Evolutionary conservation across 2,888 invertebrate species (phyloP), one percentile per base, ranked within the genome.

Genomic region (Pardosa pseudoannulata): DNA sequence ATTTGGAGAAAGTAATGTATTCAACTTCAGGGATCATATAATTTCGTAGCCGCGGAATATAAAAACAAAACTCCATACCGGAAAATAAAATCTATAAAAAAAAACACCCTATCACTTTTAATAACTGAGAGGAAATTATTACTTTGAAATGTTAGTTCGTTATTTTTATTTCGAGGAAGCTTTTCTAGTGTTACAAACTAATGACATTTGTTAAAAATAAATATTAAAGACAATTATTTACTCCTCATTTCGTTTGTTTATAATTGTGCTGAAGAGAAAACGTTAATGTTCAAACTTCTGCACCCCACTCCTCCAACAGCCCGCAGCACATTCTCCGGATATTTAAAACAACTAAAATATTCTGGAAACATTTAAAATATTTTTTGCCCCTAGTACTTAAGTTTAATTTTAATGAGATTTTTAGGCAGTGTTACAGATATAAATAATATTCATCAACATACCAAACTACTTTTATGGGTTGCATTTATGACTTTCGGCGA

Each of bases 391-490:
- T 46, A 16, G 16, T 23, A 2, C 56, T 56, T 56, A 56, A 56
- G 67, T 80, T 68, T 50, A 71, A 74, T 65, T 74, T 80, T 74
- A 80, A 68, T 73, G 80, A 78, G 68, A 74, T 68, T 74, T 74
- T 80, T 80, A 62, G 73, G 41, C 19, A 36, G 67, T 74, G 68
- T 50, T 50, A 70, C 16, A 28, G 73, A 32, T 74, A 68, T 80
- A 80, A 80, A 73, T 80, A 80, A 68, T 74, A 80, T 65, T 68
- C 27, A 36, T 64, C 65, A 76, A 76, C 82, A 82, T 71, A 75
- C 76, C 76, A 71, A 65, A 71, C 46, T 27, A 16, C 41, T 82
- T 82, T 82, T 82, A 82, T 70, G 82, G 39, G 64, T 41, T 3
- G 7, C 62, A 28, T 82, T 82, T 82, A 82, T 71, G 76, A 71